Evolutionary conservation across 2,797 vertebrate genomes (phyloP), one percentile per base, ranked within the genome.

Genomic region (Rhinoraja longicauda): DNA sequence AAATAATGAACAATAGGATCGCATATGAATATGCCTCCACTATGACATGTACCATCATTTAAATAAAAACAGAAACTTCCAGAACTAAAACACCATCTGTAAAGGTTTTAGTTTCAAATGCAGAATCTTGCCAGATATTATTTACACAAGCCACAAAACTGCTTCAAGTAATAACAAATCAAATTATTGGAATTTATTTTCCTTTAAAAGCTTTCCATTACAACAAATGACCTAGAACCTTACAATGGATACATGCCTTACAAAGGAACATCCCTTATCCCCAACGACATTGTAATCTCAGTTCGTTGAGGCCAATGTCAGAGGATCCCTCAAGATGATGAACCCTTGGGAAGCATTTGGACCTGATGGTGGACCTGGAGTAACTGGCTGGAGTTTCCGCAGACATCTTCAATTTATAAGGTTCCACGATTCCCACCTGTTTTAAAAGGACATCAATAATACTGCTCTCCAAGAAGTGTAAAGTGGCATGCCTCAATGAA

Each of bases 121-220:
- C 17, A 17, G 57, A 64, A 86, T 86, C 82, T 86, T 86, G 57
- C 57, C 59, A 86, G 82, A 86, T 62, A n/a, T 57, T 86, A 86
- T 86, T 86, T 86, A 86, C 82, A 86, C 82, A 59, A 86, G 57
- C 26, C 62, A 86, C 82, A 62, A 86, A 86, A 62, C 57, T 19
- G 15, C 82, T 62, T 64, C 53, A 84, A 29, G 26, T 82, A 9
- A 82, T 53, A 82, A 53, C 26, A 84, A 26, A 29, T 59, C 82
- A 32, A n/a, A 26, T 57, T 64, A 15, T n/a, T 64, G 29, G 32
- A 86, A 64, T 15, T 15, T 15, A 62, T n/a, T 90, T 45, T 29
- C 21, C 36, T 72, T 90, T 39, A 17, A 79, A 36, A 90, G 5
- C 8, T 90, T 90, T 67, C 86, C 57, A 64, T 67, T 36, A 67